Evolutionary conservation across 2,888 invertebrate species (phyloP).

Genomic region (Escarpia spicata): DNA sequence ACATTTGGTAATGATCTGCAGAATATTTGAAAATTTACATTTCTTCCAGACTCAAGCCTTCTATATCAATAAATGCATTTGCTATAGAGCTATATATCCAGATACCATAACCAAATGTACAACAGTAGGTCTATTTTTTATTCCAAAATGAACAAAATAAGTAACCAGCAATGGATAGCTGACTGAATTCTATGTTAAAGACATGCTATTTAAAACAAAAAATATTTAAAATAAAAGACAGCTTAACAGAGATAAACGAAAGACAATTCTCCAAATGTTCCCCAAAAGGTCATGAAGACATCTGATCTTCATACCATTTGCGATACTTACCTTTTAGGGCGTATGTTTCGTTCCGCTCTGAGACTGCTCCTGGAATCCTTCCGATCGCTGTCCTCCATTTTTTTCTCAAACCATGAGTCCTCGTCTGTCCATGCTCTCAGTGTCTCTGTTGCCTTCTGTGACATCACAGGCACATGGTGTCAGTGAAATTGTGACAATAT

Average conservation of each 20-base stretch:
- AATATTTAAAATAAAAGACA: neutral
- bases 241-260: neutral
- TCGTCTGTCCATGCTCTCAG: constrained; percentile 18
- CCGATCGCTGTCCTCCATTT: neutral
- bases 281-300: neutral
- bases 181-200: neutral
- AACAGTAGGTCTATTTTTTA: no score
- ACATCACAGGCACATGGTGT: neutral
- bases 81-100: no score
- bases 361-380: neutral
- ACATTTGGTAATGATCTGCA: no score
- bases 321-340: neutral
- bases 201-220: neutral
- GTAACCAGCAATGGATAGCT: no score
- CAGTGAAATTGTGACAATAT: no score
- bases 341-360: neutral
- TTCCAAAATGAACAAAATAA: no score
- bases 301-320: neutral
- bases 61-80: no score
- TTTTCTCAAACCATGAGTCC: neutral
- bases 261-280: neutral
- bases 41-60: no score
- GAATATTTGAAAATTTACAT: no score
- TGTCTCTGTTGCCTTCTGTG: constrained; percentile 22
- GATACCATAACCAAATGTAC: no score